Conservation (phyloP, 2,888 invertebrate genomes). For the Drosophila mimica region DNA sequence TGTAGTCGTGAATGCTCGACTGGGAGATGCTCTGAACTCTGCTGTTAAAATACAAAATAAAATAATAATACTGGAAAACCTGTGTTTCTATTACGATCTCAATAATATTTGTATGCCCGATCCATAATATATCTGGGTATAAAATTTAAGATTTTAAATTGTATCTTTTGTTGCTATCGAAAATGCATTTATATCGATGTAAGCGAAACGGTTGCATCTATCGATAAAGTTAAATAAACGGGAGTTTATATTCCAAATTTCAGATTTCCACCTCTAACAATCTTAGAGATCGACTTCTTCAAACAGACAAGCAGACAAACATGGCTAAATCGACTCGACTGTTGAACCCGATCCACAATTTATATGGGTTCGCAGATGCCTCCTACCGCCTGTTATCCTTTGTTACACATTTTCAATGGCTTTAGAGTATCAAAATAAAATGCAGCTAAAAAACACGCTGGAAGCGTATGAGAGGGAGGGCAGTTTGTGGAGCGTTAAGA, state of each 20-base stretch:
- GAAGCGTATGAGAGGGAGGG: not conserved
- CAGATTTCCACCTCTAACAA: not conserved
- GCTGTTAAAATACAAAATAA: not conserved
- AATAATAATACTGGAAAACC: not conserved
- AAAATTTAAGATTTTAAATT: too few species aligned
- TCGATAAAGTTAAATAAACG: not conserved
- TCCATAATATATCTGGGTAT: not conserved
- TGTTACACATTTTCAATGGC: not conserved
- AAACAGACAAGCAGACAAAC: not conserved
- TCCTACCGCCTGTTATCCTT: not conserved
- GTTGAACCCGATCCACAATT: not conserved
- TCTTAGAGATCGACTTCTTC: not conserved
- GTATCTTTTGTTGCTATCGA: not conserved
- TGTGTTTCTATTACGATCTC: too few species aligned
- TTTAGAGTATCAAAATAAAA: conserved; percentile 34
- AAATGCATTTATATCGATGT: not conserved
- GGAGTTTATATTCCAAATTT: not conserved
- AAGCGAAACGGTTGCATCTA: not conserved
- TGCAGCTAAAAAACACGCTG: conserved; percentile 33
- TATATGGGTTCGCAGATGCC: not conserved
- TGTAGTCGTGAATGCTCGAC: not conserved
- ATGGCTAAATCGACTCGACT: not conserved
- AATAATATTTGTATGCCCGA: not conserved
- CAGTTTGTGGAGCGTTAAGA: not conserved
- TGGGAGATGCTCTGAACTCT: not conserved